Percentiles rank a stretch among this genome's conserved stretches.
These are phyloP conservation scores for Psittacara wagleri DNA, from an alignment of 2,113 vertebrate species.

Conservation along the genomic window DNA sequence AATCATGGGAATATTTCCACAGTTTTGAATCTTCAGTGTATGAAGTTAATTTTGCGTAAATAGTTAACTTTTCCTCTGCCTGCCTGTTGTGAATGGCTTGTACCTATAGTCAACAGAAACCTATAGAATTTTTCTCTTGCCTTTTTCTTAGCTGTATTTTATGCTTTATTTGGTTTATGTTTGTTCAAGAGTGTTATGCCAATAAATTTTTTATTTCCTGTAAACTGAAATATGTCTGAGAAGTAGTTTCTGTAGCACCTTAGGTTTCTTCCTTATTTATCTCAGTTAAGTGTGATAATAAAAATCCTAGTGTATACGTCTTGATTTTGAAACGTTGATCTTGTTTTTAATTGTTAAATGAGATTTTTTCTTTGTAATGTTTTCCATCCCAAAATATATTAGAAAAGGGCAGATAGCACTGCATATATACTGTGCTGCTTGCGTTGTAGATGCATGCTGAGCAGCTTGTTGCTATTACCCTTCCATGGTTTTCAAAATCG, in stretches of 20 bases:
- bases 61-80: neutral
- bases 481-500: neutral
- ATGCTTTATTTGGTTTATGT: neutral
- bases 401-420: neutral
- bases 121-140: neutral
- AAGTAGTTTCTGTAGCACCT: neutral
- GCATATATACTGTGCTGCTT: neutral
- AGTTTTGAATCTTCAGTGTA: neutral
- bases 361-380: neutral
- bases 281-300: neutral
- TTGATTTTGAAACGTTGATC: neutral
- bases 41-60: neutral
- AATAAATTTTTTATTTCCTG: neutral
- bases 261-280: neutral
- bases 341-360: neutral
- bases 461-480: neutral
- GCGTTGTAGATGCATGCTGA: rapidly evolving
- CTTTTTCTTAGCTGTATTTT: neutral
- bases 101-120: neutral
- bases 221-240: neutral
- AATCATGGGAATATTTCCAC: neutral
- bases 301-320: neutral
- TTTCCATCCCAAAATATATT: neutral
- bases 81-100: neutral
- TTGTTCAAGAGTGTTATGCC: neutral